Conservation (phyloP, 2,113 vertebrate genomes). For the Kobus ellipsiprymnus region DNA sequence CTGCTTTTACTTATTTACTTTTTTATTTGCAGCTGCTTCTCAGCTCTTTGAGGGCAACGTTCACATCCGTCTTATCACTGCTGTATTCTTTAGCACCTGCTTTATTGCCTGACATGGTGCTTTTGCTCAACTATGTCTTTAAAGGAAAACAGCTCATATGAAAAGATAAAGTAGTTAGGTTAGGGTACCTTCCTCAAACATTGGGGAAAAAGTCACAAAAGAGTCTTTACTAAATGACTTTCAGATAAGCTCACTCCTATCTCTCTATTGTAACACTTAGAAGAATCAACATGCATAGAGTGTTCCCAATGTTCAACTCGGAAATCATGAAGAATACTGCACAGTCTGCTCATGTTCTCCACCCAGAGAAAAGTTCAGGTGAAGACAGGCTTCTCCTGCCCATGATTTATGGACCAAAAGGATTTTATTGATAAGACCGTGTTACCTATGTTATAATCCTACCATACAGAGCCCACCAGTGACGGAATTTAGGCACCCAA, state of each 20-base stretch:
- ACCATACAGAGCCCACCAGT: too few species aligned
- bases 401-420: neutral
- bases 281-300: neutral
- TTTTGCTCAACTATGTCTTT: neutral
- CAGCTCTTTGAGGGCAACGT: neutral
- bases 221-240: neutral
- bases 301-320: neutral
- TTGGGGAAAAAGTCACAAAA: neutral
- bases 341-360: neutral
- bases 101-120: too few species aligned
- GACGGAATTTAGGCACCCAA: neutral
- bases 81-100: neutral
- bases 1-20: neutral
- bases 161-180: neutral
- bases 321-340: neutral
- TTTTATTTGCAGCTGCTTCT: neutral
- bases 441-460: rapidly evolving
- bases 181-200: neutral
- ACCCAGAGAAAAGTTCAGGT: neutral
- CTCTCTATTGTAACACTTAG: neutral
- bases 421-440: neutral
- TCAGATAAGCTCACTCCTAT: neutral
- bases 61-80: neutral
- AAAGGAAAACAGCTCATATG: neutral
- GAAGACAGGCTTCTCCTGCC: neutral